These are phyloP conservation scores for Meteorus sp. DNA, from an alignment of 1,140 invertebrate genomes.

Conservation along the genomic window DNA sequence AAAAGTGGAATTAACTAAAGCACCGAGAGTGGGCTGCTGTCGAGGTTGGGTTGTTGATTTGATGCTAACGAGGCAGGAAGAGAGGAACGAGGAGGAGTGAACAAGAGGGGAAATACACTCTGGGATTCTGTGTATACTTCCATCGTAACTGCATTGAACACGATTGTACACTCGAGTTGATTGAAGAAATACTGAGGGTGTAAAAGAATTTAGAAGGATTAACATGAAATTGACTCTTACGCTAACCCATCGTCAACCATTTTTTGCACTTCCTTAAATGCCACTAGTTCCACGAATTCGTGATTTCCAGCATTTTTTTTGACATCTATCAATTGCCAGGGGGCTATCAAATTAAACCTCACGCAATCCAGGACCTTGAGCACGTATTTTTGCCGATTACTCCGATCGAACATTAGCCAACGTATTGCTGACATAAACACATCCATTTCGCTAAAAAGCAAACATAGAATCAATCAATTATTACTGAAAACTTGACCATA, in stretches of 20 bases:
- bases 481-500: slow-evolving; percentile 11
- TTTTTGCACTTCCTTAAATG: slow-evolving; percentile 66
- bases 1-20: not conserved
- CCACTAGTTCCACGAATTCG: slow-evolving; percentile 69
- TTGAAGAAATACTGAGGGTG: not conserved
- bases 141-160: too few species aligned
- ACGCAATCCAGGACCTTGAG: slow-evolving; percentile 67
- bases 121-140: too few species aligned
- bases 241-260: slow-evolving; percentile 75
- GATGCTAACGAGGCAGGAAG: too few species aligned
- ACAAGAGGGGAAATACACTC: too few species aligned
- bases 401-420: slow-evolving; percentile 73
- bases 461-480: slow-evolving; percentile 3
- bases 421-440: slow-evolving; percentile 74
- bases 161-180: not conserved
- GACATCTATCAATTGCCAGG: slow-evolving; percentile 73
- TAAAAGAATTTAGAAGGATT: not conserved
- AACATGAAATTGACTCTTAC: slow-evolving; percentile 50
- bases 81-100: too few species aligned
- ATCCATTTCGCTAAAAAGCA: slow-evolving; percentile 68
- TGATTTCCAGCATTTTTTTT: slow-evolving; percentile 70
- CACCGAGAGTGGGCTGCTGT: too few species aligned
- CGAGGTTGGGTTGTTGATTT: too few species aligned
- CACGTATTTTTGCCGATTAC: slow-evolving; percentile 58
- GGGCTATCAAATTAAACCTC: slow-evolving; percentile 72